Conservation (phyloP, 2,888 invertebrate species). For the Sarcophaga rosellei region DNA sequence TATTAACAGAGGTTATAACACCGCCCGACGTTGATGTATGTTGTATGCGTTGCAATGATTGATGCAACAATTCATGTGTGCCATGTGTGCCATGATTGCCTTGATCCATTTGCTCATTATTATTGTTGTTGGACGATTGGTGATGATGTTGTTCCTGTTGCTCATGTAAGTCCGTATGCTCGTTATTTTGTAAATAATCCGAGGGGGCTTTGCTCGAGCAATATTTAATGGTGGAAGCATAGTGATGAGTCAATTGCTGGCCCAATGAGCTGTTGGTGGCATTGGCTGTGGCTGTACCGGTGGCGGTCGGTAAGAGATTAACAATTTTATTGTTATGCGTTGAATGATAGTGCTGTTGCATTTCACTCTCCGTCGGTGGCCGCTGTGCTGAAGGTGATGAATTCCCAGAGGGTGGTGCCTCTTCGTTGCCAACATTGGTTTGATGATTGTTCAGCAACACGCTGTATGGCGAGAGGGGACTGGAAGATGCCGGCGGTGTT, state of each 20-base stretch:
- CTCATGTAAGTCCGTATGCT: conserved; percentile 40
- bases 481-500: conserved; percentile 76
- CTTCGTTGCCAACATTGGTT: conserved; percentile 32
- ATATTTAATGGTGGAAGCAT: conserved; percentile 80
- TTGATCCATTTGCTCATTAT: conserved; percentile 39
- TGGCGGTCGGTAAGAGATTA: conserved; percentile 68
- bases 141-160: conserved; percentile 56
- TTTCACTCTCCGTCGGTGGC: conserved; percentile 74
- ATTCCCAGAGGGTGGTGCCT: conserved; percentile 71
- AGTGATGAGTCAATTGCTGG: conserved; percentile 76
- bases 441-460: conserved; percentile 70
- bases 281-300: no score
- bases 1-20: conserved; percentile 68
- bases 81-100: conserved; percentile 28
- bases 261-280: conserved; percentile 53
- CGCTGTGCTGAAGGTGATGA: conserved; percentile 74
- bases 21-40: conserved; percentile 65
- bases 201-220: conserved; percentile 78
- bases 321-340: conserved; percentile 49
- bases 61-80: conserved; percentile 63
- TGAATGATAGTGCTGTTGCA: conserved; percentile 72
- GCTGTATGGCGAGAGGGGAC: conserved; percentile 74
- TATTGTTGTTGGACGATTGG: neutral
- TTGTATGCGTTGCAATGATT: conserved; percentile 71
- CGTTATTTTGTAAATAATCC: conserved; percentile 70